phyloP scores from a whole-genome alignment of 1,140 invertebrate species.

The Calliphora vicina region DNA sequence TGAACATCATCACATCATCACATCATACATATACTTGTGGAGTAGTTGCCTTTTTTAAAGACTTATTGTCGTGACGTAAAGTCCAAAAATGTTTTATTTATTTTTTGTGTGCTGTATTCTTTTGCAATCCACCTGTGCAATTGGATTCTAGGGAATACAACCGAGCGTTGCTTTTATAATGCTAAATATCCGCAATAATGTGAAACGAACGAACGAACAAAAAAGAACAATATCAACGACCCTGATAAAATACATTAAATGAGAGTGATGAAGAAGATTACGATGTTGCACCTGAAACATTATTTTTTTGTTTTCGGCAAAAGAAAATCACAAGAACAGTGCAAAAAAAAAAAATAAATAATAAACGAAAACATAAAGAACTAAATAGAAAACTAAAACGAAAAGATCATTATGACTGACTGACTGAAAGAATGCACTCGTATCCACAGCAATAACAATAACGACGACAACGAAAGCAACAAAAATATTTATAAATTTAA shows the following conservation, averaged over 20 bases:
- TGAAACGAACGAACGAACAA: background rate
- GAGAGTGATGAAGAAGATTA: slow-evolving; percentile 12
- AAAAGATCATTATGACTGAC: background rate
- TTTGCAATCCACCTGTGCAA: slow-evolving; percentile 20
- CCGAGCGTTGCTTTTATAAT: background rate
- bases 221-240: slow-evolving; percentile 4
- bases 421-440: background rate
- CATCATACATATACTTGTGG: background rate
- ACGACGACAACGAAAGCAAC: background rate
- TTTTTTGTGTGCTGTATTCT: background rate
- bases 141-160: slow-evolving; percentile 10
- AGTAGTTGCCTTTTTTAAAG: background rate
- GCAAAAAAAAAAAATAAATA: too few relatives aligned
- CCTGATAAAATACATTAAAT: slow-evolving; percentile 21
- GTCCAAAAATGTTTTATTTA: background rate
- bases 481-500: background rate
- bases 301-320: background rate
- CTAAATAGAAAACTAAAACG: background rate
- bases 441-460: background rate
- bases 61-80: slow-evolving; percentile 19
- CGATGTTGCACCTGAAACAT: background rate
- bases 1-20: background rate
- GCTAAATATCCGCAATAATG: background rate
- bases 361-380: too few relatives aligned
- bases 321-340: too few relatives aligned